Percentiles rank a stretch among this genome's conserved stretches.
phyloP scores from a whole-genome alignment of 2,888 invertebrate species.

The Hirtodrosophila duncani region DNA sequence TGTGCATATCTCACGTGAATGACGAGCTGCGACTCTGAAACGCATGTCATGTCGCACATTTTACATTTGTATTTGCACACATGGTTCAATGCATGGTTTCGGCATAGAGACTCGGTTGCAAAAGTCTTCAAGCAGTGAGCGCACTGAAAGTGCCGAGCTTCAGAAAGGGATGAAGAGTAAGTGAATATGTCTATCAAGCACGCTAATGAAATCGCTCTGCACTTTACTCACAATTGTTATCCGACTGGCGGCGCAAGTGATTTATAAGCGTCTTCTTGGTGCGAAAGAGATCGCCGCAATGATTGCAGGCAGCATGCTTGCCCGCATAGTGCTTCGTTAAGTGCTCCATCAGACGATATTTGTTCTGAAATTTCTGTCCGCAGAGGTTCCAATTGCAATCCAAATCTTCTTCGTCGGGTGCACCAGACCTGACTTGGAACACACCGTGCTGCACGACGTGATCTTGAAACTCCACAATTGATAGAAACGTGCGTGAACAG shows the following conservation, averaged over 20 bases:
- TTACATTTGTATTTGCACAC: slow-evolving; percentile 92
- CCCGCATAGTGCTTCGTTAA: slow-evolving; percentile 91
- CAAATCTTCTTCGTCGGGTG: slow-evolving; percentile 68
- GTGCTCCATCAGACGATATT: slow-evolving; percentile 86
- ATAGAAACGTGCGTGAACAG: slow-evolving; percentile 78
- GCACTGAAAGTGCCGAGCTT: slow-evolving; percentile 86
- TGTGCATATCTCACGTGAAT: slow-evolving; percentile 91
- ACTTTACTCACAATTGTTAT: slow-evolving; percentile 82
- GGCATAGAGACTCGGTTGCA: slow-evolving; percentile 87
- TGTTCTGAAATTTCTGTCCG: slow-evolving; percentile 78
- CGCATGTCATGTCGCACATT: slow-evolving; percentile 94
- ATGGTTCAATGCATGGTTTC: slow-evolving; percentile 92
- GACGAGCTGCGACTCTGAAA: slow-evolving; percentile 85
- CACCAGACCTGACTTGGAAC: no score
- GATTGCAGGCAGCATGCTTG: slow-evolving; percentile 92
- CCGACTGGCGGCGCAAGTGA: slow-evolving; percentile 90
- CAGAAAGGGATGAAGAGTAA: background rate
- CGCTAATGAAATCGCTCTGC: background rate
- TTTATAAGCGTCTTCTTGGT: slow-evolving; percentile 90
- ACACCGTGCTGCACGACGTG: slow-evolving; percentile 77
- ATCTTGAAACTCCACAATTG: slow-evolving; percentile 75
- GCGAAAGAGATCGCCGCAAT: slow-evolving; percentile 91
- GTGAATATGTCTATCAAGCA: no score
- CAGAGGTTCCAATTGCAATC: slow-evolving; percentile 76
- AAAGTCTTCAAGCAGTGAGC: slow-evolving; percentile 90